Percentiles rank a stretch among this genome's conserved stretches.
phyloP scores from a whole-genome alignment of 1,140 invertebrate genomes.

The Drosophila watanabei region DNA sequence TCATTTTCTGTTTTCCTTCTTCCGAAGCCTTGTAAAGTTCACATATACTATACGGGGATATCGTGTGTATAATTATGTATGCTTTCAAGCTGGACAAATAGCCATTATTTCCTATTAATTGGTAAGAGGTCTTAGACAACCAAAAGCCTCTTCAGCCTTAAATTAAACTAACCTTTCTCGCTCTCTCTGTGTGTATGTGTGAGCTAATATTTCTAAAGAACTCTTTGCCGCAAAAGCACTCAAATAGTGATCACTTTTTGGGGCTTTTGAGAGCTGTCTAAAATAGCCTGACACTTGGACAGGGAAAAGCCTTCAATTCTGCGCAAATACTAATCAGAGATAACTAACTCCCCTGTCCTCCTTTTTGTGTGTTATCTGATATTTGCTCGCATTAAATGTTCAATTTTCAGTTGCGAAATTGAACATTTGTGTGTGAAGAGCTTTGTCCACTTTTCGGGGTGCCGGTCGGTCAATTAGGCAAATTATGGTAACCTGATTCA shows the following conservation, averaged over 20 bases:
- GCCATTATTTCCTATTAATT: slow-evolving; percentile 1
- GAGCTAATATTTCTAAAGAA: neutral
- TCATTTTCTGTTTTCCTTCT: neutral
- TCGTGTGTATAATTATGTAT: slow-evolving; percentile 15
- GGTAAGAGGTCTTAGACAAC: neutral
- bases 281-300: neutral
- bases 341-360: neutral
- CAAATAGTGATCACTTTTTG: slow-evolving; percentile 8
- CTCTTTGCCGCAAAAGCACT: neutral
- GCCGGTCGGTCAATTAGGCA: slow-evolving; percentile 32
- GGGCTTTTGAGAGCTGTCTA: neutral
- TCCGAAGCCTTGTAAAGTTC: neutral
- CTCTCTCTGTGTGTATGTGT: neutral
- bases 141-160: too few species aligned
- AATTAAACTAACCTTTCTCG: neutral
- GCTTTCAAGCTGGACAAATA: slow-evolving; percentile 1
- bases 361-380: neutral
- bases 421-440: neutral
- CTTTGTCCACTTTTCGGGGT: neutral
- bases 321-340: neutral
- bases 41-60: neutral
- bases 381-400: slow-evolving; percentile 2
- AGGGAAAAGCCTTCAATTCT: neutral
- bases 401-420: neutral
- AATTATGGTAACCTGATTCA: slow-evolving; percentile 15